Evolutionary conservation across 2,888 invertebrate species (phyloP).

Genomic region (Synanthedon vespiformis): DNA sequence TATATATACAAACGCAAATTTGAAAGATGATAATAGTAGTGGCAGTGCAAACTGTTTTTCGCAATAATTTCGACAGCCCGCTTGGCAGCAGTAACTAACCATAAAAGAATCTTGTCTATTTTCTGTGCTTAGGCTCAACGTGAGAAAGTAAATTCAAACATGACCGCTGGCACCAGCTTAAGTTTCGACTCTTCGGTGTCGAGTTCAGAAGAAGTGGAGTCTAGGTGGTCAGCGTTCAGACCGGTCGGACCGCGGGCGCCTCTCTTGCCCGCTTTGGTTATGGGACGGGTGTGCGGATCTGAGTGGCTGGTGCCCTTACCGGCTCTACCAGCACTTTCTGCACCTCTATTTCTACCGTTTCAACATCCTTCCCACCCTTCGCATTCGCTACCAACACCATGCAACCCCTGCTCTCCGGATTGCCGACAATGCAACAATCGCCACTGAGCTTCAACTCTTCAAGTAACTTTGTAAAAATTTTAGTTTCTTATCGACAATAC

Average conservation of each 20-base stretch:
- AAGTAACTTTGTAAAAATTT: neutral
- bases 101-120: neutral
- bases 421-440: constrained; percentile 60
- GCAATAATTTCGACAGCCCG: too few species aligned
- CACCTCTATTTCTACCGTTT: constrained; percentile 48
- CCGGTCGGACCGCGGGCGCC: constrained; percentile 63
- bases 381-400: constrained; percentile 30
- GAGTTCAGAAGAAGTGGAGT: constrained; percentile 43
- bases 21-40: too few species aligned
- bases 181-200: constrained; percentile 45
- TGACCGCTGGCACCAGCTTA: constrained; percentile 17
- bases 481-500: too few species aligned
- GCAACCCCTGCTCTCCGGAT: constrained; percentile 55
- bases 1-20: too few species aligned
- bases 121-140: constrained; percentile 31
- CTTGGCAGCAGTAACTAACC: too few species aligned
- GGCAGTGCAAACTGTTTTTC: too few species aligned
- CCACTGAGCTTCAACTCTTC: constrained; percentile 11
- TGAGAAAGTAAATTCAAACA: constrained; percentile 32
- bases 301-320: constrained; percentile 64
- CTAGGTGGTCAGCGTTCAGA: constrained; percentile 61
- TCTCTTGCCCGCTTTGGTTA: constrained; percentile 52
- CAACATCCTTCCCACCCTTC: constrained; percentile 29
- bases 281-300: constrained; percentile 64
- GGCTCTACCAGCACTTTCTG: constrained; percentile 47